These are phyloP conservation scores for Planococcus citri DNA, from an alignment of 1,140 invertebrate species.

Conservation along the genomic window DNA sequence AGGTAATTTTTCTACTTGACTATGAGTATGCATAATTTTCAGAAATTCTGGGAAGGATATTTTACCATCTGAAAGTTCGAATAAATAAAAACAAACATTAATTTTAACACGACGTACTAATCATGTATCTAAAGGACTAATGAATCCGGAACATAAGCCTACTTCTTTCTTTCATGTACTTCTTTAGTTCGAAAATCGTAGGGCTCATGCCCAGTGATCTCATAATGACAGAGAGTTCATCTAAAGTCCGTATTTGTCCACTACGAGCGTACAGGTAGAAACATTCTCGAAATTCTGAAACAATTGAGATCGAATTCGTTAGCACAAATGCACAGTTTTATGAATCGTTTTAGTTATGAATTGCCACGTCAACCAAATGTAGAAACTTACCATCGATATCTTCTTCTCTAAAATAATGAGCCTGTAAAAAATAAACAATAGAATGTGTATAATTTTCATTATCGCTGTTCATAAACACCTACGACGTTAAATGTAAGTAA, in stretches of 20 bases:
- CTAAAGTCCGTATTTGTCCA: constrained; percentile 71
- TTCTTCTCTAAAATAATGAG: constrained; percentile 68
- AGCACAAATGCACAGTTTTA: too few species aligned
- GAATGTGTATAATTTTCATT: too few species aligned
- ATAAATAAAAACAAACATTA: constrained; percentile 23
- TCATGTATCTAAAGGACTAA: too few species aligned
- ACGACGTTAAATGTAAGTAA: too few species aligned
- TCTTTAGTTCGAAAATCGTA: constrained; percentile 76
- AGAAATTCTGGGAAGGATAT: constrained; percentile 93
- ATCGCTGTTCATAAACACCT: too few species aligned
- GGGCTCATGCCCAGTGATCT: constrained; percentile 83
- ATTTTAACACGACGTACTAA: too few species aligned
- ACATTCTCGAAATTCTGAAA: constrained; percentile 84
- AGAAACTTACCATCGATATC: constrained; percentile 60
- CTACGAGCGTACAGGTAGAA: constrained; percentile 83
- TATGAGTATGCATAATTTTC: constrained; percentile 89
- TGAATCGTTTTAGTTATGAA: too few species aligned
- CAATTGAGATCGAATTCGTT: too few species aligned
- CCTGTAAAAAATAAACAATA: constrained; percentile 39
- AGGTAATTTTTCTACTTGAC: constrained; percentile 68
- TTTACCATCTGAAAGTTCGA: constrained; percentile 57
- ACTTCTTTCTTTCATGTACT: constrained; percentile 73
- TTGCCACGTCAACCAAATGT: too few species aligned
- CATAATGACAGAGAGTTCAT: constrained; percentile 89
- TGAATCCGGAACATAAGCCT: constrained; percentile 18